Percentiles rank a stretch among this genome's conserved stretches.
These are phyloP conservation scores for Pogonus chalceus DNA, from an alignment of 1,140 invertebrate genomes.

Conservation along the genomic window DNA sequence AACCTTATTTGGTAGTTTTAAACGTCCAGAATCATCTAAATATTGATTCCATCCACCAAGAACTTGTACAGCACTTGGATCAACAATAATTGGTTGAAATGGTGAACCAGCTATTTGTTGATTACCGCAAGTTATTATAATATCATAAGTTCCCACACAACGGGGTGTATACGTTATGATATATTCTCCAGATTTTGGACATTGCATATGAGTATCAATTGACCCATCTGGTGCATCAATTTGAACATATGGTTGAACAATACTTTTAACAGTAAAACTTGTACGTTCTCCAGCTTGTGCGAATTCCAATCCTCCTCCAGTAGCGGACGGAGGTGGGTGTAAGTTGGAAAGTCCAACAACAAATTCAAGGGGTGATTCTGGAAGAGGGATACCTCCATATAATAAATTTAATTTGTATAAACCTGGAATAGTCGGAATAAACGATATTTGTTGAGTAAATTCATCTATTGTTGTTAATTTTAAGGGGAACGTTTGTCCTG, in stretches of 20 bases:
- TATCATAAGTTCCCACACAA: slow-evolving; percentile 60
- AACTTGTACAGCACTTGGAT: slow-evolving; percentile 37
- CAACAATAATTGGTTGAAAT: slow-evolving; percentile 28
- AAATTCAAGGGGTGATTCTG: slow-evolving; percentile 50
- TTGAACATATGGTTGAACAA: slow-evolving; percentile 38
- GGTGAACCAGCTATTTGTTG: slow-evolving; percentile 30
- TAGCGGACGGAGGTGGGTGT: slow-evolving; percentile 38
- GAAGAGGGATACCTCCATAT: slow-evolving; percentile 65
- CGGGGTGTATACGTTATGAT: slow-evolving; percentile 55
- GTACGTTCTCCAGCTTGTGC: slow-evolving; percentile 63
- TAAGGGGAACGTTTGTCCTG: slow-evolving; percentile 76
- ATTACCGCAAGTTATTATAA: slow-evolving; percentile 38
- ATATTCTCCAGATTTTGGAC: slow-evolving; percentile 33
- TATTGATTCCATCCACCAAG: slow-evolving; percentile 73
- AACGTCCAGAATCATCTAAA: slow-evolving; percentile 60
- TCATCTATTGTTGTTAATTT: slow-evolving; percentile 66
- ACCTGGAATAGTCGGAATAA: slow-evolving; percentile 77
- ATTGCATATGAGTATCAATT: slow-evolving; percentile 31
- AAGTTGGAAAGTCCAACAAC: slow-evolving; percentile 36
- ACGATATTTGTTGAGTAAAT: slow-evolving; percentile 67
- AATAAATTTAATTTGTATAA: slow-evolving; percentile 81
- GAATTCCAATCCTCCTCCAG: slow-evolving; percentile 52
- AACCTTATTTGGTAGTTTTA: slow-evolving; percentile 66
- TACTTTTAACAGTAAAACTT: slow-evolving; percentile 58
- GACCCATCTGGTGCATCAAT: slow-evolving; percentile 32